Evolutionary conservation across 2,888 invertebrate genomes (phyloP).

Genomic region (Drosophila cognata): DNA sequence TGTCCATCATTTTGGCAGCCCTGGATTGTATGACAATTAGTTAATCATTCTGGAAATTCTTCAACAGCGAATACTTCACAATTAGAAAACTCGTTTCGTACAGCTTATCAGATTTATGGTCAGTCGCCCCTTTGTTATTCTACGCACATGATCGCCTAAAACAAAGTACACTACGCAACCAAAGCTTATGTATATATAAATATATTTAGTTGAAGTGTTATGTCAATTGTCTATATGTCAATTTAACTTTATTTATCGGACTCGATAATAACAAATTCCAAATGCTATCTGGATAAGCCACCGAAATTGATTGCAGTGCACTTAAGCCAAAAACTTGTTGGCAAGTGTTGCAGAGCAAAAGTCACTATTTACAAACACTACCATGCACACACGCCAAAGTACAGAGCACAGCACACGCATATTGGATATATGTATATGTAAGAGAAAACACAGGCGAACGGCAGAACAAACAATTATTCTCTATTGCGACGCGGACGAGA

Average conservation of each 20-base stretch:
- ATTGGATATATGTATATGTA: constrained; percentile 44
- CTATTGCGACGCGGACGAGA: constrained; percentile 51
- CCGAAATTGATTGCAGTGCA: background rate
- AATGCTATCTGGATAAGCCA: background rate
- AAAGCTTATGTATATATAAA: background rate
- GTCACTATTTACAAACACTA: constrained; percentile 22
- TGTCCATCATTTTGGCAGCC: constrained; percentile 3
- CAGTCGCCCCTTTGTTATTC: constrained; percentile 24
- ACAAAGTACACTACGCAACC: constrained; percentile 35
- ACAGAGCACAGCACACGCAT: background rate
- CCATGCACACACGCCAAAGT: background rate
- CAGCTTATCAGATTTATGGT: constrained; percentile 19
- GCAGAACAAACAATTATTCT: constrained; percentile 22
- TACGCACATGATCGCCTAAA: constrained; percentile 37
- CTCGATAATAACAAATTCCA: background rate
- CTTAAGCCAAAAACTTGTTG: constrained; percentile 15
- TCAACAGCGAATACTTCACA: constrained; percentile 10
- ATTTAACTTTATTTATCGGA: background rate
- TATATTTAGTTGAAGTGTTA: too few relatives aligned
- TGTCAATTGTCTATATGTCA: too few relatives aligned
- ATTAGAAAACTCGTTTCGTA: constrained; percentile 34
- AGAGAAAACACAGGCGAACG: constrained; percentile 61
- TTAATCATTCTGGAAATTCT: constrained; percentile 4
- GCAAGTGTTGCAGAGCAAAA: constrained; percentile 47
- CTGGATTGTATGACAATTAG: constrained; percentile 18